A percentile compares a stretch with the other conserved stretches of the same genome.
These are phyloP conservation scores for Osmoderma eremita DNA, from an alignment of 2,888 invertebrate genomes.

Conservation along the genomic window DNA sequence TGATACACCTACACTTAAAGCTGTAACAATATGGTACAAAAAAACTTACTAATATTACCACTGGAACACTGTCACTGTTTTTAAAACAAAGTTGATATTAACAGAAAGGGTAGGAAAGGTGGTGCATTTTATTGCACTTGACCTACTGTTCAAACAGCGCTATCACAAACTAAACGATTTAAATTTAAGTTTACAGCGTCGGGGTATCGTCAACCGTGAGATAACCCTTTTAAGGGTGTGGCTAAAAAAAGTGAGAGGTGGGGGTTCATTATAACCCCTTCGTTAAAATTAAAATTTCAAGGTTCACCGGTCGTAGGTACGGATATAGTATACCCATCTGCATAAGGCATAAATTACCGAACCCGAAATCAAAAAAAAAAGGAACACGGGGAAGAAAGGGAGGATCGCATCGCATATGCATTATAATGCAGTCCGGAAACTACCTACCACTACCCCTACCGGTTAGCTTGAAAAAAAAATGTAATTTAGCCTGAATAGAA, in stretches of 20 bases:
- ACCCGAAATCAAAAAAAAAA: constrained; percentile 38
- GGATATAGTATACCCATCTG: constrained; percentile 54
- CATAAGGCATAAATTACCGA: constrained; percentile 59
- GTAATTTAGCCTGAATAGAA: constrained; percentile 58
- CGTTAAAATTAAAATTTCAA: constrained; percentile 57
- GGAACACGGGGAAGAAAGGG: constrained; percentile 19
- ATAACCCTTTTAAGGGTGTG: constrained; percentile 59
- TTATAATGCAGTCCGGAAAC: constrained; percentile 54
- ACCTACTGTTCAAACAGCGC: constrained; percentile 43
- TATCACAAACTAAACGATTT: constrained; percentile 51
- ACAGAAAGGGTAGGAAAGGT: background rate
- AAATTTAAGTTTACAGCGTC: constrained; percentile 41
- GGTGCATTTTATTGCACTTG: constrained; percentile 20
- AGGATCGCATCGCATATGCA: constrained; percentile 54
- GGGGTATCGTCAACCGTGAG: constrained; percentile 45
- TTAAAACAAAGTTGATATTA: constrained; percentile 9
- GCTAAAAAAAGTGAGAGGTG: constrained; percentile 54
- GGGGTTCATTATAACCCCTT: constrained; percentile 56
- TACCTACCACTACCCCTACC: constrained; percentile 45
- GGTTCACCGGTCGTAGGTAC: constrained; percentile 48
- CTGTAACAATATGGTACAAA: background rate
- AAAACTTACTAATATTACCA: constrained; percentile 13
- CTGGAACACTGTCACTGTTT: constrained; percentile 8
- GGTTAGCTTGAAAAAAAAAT: constrained; percentile 53
- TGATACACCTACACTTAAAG: background rate